Conservation (phyloP, 1,140 invertebrate species). For the Lepidostoma basale region DNA sequence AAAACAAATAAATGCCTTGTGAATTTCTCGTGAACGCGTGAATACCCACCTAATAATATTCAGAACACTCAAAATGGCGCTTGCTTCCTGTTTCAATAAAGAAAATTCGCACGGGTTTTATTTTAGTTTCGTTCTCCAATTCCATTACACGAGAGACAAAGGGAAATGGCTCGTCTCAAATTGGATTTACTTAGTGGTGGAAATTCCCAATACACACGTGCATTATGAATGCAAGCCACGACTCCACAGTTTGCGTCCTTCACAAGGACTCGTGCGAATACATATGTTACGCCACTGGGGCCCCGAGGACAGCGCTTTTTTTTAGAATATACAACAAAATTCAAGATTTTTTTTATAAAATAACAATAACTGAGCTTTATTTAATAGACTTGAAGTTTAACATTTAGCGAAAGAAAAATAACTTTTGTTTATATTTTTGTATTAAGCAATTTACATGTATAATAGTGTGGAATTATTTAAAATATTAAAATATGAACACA, state of each 20-base stretch:
- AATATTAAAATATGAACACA: too few relatives aligned
- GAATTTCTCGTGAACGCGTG: not conserved
- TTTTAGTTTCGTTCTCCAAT: not conserved
- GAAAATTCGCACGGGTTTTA: slow-evolving; percentile 6
- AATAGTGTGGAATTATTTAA: too few relatives aligned
- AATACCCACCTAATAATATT: not conserved
- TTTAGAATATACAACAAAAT: too few relatives aligned
- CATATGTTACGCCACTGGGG: too few relatives aligned
- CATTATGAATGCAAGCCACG: slow-evolving; percentile 26
- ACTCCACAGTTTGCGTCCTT: not conserved
- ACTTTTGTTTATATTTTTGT: too few relatives aligned
- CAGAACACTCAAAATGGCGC: too few relatives aligned
- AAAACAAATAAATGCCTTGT: not conserved
- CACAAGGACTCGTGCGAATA: not conserved
- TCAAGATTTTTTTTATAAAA: too few relatives aligned
- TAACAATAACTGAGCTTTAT: too few relatives aligned
- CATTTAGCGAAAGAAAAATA: too few relatives aligned
- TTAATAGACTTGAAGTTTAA: too few relatives aligned
- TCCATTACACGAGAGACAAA: slow-evolving; percentile 17
- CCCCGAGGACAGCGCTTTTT: too few relatives aligned
- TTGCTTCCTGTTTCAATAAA: not conserved
- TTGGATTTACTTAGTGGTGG: slow-evolving; percentile 27
- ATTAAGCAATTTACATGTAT: too few relatives aligned
- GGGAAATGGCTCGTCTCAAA: slow-evolving; percentile 28
- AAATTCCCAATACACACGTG: slow-evolving; percentile 15